Evolutionary conservation across 2,888 invertebrate genomes (phyloP).

Genomic region (Nematopogon swammerdamellus): DNA sequence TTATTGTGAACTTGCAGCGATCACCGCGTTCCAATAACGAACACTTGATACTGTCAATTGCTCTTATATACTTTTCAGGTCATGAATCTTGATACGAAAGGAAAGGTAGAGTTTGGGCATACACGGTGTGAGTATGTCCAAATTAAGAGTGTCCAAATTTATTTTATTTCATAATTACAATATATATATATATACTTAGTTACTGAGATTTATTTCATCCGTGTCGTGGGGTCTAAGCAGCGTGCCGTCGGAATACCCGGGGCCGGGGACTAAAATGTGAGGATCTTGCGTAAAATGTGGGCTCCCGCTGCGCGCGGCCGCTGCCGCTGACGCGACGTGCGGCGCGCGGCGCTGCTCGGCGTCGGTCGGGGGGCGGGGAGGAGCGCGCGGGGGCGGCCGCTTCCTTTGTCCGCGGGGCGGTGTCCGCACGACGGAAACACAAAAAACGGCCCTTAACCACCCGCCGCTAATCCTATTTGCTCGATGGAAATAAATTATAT

Average conservation of each 20-base stretch:
- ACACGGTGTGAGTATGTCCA: no score
- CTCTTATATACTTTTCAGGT: no score
- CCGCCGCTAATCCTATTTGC: constrained; percentile 50
- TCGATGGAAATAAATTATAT: constrained; percentile 41
- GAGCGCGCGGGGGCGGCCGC: not conserved
- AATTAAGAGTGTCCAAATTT: no score
- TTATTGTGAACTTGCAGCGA: no score
- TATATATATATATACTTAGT: no score
- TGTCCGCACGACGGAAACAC: not conserved
- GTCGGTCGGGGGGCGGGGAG: constrained; percentile 1
- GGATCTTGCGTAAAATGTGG: not conserved
- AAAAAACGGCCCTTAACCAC: constrained; percentile 37
- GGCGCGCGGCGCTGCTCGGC: not conserved
- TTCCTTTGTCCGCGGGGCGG: constrained; percentile 10
- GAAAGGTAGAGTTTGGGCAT: no score
- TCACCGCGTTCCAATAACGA: no score
- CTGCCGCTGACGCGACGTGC: not conserved
- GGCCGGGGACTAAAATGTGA: not conserved
- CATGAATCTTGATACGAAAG: no score
- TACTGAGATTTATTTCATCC: no score
- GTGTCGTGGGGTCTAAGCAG: not conserved
- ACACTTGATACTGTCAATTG: no score
- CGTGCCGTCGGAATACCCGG: not conserved
- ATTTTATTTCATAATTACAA: no score
- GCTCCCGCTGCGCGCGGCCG: constrained; percentile 14